phyloP scores from a whole-genome alignment of 2,888 invertebrate species.

The Diplolepis rosae region DNA sequence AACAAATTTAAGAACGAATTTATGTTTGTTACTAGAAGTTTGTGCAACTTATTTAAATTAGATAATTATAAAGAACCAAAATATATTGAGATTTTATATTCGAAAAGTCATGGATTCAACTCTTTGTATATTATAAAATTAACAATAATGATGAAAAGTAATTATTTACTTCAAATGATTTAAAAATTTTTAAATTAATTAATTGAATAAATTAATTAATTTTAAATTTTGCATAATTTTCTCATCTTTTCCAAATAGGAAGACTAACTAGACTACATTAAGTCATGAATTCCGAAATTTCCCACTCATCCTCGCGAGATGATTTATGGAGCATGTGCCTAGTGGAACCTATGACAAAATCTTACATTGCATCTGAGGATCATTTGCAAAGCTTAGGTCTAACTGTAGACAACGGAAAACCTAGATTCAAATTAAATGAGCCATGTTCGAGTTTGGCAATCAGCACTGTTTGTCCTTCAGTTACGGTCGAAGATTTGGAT shows the following conservation, averaged over 20 bases:
- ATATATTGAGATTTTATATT: no score
- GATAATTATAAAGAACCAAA: no score
- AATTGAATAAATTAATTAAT: neutral
- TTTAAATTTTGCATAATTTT: no score
- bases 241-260: no score
- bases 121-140: no score
- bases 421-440: conserved; percentile 58
- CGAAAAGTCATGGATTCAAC: no score
- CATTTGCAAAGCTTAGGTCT: conserved; percentile 58
- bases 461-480: conserved; percentile 45
- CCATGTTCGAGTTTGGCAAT: conserved; percentile 48
- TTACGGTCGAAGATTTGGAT: conserved; percentile 45
- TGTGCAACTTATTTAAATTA: no score
- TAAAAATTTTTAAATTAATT: neutral
- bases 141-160: no score
- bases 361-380: conserved; percentile 35
- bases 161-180: no score
- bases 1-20: no score
- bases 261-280: neutral
- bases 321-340: neutral
- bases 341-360: neutral
- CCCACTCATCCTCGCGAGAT: neutral
- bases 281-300: neutral
- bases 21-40: no score
- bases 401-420: conserved; percentile 52